Evolutionary conservation across 2,113 vertebrate genomes (phyloP), one percentile per base, ranked within the genome.

Genomic region (Origma solitaria): DNA sequence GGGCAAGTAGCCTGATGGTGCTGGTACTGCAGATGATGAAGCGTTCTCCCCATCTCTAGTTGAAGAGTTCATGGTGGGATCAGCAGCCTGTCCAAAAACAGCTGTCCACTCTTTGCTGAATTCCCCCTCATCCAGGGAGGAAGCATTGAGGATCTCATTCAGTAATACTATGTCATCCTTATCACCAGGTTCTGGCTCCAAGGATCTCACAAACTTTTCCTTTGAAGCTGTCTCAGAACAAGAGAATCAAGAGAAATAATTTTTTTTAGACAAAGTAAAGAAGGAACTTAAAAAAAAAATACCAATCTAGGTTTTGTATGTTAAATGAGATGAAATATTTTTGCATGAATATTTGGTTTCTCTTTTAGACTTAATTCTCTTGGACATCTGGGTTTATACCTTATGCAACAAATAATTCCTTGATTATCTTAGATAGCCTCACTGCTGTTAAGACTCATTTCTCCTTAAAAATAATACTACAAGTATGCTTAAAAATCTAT

Each of bases 31-130:
- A 14, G 96, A 71, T 0, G 95, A 81, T 6, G 98, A 97, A 31
- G 87, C 37, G 21, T 16, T 95, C 69, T 98, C 98, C 12, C 66
- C 35, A 28, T 98, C 98, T 25, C 91, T 96, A 7, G 82, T 44
- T 18, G 82, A 96, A 24, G 81, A 82, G 35, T 91, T 44, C 10
- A 88, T 57, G 1, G 73, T 35, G 11, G 95, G 91, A 45, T 95
- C 94, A 60, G 80, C 89, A 8, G 81, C 80, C 16, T 99, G 98
- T 30, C 99, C 99, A 49, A 99, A 99, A 88, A 98, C 98, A 13
- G 98, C 98, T 9, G 96, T 98, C 99, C 99, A 99, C 96, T 99
- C 98, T 44, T 96, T 97, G 86, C 98, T 98, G 96, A 99, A 99
- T 78, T 98, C 98, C 0, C 97, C 96, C 65, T 99, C 98, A 0